These are phyloP conservation scores for Choloepus hoffmanni DNA, from an alignment of 2,113 vertebrate genomes.

Conservation along the genomic window DNA sequence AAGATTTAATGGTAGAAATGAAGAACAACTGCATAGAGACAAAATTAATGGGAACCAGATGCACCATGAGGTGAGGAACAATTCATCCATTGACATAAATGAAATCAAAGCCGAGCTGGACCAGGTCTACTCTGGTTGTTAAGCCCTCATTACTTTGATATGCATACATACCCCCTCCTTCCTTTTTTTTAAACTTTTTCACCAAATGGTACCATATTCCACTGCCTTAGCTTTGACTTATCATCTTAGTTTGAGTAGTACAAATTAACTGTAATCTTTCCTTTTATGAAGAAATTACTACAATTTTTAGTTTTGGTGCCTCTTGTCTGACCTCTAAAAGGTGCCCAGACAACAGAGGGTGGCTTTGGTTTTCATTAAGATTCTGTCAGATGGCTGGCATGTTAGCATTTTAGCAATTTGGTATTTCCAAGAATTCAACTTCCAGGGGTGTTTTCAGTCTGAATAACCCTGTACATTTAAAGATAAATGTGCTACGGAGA, in stretches of 20 bases:
- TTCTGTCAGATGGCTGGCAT: background rate
- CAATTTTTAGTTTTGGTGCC: background rate
- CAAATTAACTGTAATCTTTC: background rate
- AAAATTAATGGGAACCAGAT: slow-evolving; percentile 73
- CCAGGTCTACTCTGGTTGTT: slow-evolving; percentile 7
- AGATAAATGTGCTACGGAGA: background rate
- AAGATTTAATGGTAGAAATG: slow-evolving; percentile 67
- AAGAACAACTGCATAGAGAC: slow-evolving; percentile 78
- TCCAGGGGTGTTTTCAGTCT: background rate
- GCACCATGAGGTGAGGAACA: slow-evolving; percentile 17
- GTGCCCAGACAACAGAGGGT: background rate
- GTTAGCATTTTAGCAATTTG: background rate
- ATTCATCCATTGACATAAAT: slow-evolving; percentile 22
- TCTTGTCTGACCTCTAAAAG: background rate
- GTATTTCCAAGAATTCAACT: background rate
- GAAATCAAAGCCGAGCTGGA: background rate
- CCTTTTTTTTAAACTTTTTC: background rate
- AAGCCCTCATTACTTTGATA: background rate
- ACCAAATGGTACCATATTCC: background rate
- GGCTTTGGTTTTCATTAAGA: background rate
- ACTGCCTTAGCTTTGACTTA: background rate
- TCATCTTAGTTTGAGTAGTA: background rate
- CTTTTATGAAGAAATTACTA: background rate
- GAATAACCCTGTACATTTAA: background rate
- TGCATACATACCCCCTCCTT: background rate